Conservation (phyloP, 2,888 invertebrate species). For the Julus scandinavius region DNA sequence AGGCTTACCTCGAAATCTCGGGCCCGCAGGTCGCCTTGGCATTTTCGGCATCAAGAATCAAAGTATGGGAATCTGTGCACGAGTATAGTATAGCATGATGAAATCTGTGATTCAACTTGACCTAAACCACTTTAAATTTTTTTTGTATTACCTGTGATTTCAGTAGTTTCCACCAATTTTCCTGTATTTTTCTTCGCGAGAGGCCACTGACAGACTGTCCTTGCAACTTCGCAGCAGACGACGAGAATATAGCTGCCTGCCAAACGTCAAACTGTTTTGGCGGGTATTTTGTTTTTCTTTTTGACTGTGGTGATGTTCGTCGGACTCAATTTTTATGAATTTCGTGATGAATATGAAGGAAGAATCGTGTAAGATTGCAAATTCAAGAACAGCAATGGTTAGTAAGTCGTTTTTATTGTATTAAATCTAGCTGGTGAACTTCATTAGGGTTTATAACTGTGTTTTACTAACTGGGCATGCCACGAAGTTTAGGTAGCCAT, state of each 20-base stretch:
- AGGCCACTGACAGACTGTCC: background rate
- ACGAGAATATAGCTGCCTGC: background rate
- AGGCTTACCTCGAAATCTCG: slow-evolving; percentile 11
- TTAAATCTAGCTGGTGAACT: too few relatives aligned
- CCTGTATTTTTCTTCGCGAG: background rate
- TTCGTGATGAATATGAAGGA: too few relatives aligned
- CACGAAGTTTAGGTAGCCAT: too few relatives aligned
- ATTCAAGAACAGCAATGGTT: too few relatives aligned
- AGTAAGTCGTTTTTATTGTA: too few relatives aligned
- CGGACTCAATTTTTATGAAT: too few relatives aligned
- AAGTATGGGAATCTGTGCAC: background rate
- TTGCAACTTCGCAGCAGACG: background rate
- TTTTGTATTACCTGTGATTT: background rate
- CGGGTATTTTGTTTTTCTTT: too few relatives aligned
- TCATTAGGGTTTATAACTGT: too few relatives aligned
- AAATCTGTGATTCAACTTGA: background rate
- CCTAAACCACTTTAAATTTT: background rate
- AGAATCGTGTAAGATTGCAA: too few relatives aligned
- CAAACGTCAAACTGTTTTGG: too few relatives aligned
- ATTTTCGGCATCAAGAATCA: background rate
- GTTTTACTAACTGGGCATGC: too few relatives aligned
- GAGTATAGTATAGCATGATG: background rate
- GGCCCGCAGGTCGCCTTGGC: slow-evolving; percentile 1
- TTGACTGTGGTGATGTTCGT: too few relatives aligned
- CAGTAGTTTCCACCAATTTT: background rate